A percentile compares a stretch with the other conserved stretches of the same genome.
Evolutionary conservation across 2,888 invertebrate genomes (phyloP).

Genomic region (Drosophila yooni): DNA sequence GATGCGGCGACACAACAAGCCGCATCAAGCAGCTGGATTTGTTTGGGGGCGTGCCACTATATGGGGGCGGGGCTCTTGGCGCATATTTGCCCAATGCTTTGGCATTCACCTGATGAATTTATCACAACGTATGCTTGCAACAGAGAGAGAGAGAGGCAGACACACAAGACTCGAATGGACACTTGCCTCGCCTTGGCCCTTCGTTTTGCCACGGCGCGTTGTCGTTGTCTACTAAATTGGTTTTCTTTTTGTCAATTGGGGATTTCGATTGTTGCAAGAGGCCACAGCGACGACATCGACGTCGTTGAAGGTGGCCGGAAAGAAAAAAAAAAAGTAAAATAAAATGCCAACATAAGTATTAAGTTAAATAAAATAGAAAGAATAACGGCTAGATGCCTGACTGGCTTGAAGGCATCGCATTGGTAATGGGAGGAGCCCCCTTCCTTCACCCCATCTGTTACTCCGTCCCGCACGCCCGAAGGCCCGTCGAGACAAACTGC

Average conservation of each 20-base stretch:
- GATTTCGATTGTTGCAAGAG: slow-evolving; percentile 83
- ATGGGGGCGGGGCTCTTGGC: neutral
- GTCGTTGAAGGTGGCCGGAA: slow-evolving; percentile 40
- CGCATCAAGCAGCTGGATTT: slow-evolving; percentile 40
- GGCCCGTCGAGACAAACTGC: slow-evolving; percentile 76
- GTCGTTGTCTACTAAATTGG: slow-evolving; percentile 84
- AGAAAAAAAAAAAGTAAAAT: slow-evolving; percentile 30
- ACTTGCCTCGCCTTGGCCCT: neutral
- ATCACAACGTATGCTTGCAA: slow-evolving; percentile 68
- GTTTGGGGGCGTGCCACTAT: slow-evolving; percentile 5
- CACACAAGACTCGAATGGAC: slow-evolving; percentile 15
- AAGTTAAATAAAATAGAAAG: slow-evolving; percentile 74
- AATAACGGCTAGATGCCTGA: slow-evolving; percentile 48
- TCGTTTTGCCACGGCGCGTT: slow-evolving; percentile 40
- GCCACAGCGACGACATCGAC: slow-evolving; percentile 68
- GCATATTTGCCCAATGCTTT: slow-evolving; percentile 73
- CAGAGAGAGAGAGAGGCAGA: neutral
- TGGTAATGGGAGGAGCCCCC: neutral
- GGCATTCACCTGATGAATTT: slow-evolving; percentile 84
- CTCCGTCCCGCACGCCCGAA: slow-evolving; percentile 2
- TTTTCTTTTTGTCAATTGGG: slow-evolving; percentile 84
- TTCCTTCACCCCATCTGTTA: neutral
- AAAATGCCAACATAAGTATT: slow-evolving; percentile 76
- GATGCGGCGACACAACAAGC: slow-evolving; percentile 68
- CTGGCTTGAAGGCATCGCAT: slow-evolving; percentile 25